Conservation (phyloP, 2,113 vertebrate genomes). For the Danionella cerebrum region DNA sequence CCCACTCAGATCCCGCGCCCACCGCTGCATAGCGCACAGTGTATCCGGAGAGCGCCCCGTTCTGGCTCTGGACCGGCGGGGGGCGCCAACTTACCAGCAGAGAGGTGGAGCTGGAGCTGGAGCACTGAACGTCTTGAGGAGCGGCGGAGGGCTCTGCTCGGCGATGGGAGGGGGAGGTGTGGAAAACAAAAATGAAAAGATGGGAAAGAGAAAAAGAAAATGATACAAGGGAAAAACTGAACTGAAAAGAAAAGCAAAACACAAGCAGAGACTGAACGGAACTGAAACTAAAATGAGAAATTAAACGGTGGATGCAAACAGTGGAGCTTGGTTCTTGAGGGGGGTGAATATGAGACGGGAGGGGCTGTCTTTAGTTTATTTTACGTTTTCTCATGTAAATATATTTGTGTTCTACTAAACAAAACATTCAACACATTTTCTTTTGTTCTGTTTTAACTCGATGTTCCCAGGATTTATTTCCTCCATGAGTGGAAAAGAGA, state of each 20-base stretch:
- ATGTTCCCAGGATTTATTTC: constrained; percentile 3
- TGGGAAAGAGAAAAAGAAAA: constrained; percentile 90
- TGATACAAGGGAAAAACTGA: constrained; percentile 62
- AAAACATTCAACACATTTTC: not conserved
- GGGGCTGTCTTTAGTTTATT: too few relatives aligned
- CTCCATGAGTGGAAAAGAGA: not conserved
- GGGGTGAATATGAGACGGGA: not conserved
- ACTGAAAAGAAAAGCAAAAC: constrained; percentile 44
- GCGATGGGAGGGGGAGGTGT: constrained; percentile 44
- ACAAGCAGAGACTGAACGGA: constrained; percentile 35
- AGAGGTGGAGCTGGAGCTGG: constrained; percentile 90
- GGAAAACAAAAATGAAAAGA: constrained; percentile 63
- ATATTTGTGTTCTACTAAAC: too few relatives aligned
- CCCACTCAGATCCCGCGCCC: constrained; percentile 75
- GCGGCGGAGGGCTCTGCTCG: constrained; percentile 94
- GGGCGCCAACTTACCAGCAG: constrained; percentile 98
- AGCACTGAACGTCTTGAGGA: constrained; percentile 96
- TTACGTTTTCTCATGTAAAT: too few relatives aligned
- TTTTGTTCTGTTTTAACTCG: not conserved
- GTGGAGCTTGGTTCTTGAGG: constrained; percentile 33
- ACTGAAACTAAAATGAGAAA: constrained; percentile 3
- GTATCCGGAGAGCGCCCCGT: constrained; percentile 89
- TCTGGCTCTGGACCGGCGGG: constrained; percentile 84
- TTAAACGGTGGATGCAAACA: constrained; percentile 46
- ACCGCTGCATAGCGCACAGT: constrained; percentile 84